Conservation (phyloP, 2,888 invertebrate genomes). For the Linnaemya vulpina region DNA sequence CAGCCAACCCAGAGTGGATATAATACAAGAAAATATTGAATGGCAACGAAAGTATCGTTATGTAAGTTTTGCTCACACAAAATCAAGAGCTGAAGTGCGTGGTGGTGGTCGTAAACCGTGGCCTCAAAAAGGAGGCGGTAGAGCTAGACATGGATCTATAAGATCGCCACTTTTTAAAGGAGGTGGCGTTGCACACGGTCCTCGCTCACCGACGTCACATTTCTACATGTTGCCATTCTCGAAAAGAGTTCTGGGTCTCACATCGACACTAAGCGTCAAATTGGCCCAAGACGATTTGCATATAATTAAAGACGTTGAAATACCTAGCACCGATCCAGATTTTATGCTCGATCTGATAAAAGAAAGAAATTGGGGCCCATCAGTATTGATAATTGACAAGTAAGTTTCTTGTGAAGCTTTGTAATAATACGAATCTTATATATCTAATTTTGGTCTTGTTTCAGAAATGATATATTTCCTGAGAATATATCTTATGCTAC, state of each 20-base stretch:
- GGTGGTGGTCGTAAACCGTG: conserved; percentile 97
- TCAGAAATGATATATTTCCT: conserved; percentile 90
- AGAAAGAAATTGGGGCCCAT: conserved; percentile 96
- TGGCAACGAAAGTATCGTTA: conserved; percentile 94
- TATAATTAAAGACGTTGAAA: conserved; percentile 92
- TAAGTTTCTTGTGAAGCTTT: conserved; percentile 83
- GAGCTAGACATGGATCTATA: conserved; percentile 95
- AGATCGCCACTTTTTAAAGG: conserved; percentile 93
- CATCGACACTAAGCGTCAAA: conserved; percentile 93
- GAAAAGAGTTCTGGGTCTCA: conserved; percentile 90
- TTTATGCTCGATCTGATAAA: conserved; percentile 92
- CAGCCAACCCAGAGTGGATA: conserved; percentile 91
- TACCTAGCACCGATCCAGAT: conserved; percentile 91
- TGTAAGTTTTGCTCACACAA: conserved; percentile 91
- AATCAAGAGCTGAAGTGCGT: conserved; percentile 91
- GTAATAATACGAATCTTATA: background rate
- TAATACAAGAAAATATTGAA: conserved; percentile 91
- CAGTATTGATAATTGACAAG: conserved; percentile 96
- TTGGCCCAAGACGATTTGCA: conserved; percentile 98
- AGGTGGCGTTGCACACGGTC: conserved; percentile 95
- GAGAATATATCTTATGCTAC: conserved; percentile 93
- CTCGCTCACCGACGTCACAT: conserved; percentile 93
- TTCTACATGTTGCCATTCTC: conserved; percentile 97
- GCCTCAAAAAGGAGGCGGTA: conserved; percentile 97
- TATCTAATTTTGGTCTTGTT: conserved; percentile 23